Evolutionary conservation across 2,888 invertebrate species (phyloP).

Genomic region (Anticlea derivata): DNA sequence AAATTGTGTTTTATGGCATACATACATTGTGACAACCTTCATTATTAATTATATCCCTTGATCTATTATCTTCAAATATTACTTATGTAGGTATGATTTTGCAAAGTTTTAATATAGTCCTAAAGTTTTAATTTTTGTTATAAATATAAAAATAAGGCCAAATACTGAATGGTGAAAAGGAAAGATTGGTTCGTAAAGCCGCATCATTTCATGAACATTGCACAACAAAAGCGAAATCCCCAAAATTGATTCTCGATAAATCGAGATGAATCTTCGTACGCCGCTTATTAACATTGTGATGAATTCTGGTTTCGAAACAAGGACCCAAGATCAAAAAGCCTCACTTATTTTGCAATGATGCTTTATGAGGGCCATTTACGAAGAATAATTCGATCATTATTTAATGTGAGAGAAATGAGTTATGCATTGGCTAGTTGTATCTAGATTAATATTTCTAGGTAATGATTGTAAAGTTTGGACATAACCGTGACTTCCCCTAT

Average conservation of each 20-base stretch:
- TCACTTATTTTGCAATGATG: conserved; percentile 45
- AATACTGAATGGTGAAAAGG: neutral
- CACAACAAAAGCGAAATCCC: conserved; percentile 25
- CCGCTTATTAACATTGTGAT: conserved; percentile 44
- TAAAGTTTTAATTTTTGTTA: too few relatives aligned
- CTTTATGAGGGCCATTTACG: conserved; percentile 40
- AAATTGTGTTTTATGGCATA: too few relatives aligned
- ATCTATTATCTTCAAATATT: too few relatives aligned
- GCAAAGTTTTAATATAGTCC: too few relatives aligned
- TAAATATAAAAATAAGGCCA: too few relatives aligned
- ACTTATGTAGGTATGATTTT: too few relatives aligned
- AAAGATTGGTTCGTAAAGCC: neutral
- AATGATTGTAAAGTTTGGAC: too few relatives aligned
- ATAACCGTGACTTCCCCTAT: too few relatives aligned
- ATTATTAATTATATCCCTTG: too few relatives aligned
- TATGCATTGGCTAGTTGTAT: conserved; percentile 19
- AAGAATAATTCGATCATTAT: conserved; percentile 29
- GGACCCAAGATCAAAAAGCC: conserved; percentile 44
- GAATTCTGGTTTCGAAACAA: conserved; percentile 46
- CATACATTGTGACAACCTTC: too few relatives aligned
- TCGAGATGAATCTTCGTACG: conserved; percentile 34
- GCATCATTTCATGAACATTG: conserved; percentile 8
- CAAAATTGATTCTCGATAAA: conserved; percentile 37
- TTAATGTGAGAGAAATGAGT: conserved; percentile 40
- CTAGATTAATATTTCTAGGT: neutral